Conservation (phyloP, 1,140 invertebrate genomes). For the Tetramorium simillimum region DNA sequence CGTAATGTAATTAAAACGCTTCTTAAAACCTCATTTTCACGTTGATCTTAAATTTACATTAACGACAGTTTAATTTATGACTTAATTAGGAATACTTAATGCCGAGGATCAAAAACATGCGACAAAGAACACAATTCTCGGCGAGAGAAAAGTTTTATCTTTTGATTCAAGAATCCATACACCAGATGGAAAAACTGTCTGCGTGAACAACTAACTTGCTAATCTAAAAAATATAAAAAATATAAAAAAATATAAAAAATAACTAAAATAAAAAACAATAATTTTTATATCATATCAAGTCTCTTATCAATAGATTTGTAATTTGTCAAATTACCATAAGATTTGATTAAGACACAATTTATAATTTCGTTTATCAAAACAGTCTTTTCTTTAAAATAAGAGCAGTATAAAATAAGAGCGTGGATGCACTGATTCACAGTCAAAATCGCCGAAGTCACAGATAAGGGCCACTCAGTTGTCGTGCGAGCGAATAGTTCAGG, state of each 20-base stretch:
- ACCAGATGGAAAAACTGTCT: not conserved
- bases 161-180: not conserved
- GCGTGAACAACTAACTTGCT: not conserved
- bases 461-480: not conserved
- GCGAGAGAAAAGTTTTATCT: not conserved
- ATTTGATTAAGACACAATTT: not conserved
- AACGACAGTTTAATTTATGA: not conserved
- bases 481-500: constrained; percentile 17
- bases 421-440: not conserved
- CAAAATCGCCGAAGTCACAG: constrained; percentile 12
- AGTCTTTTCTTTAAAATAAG: not conserved
- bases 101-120: not conserved
- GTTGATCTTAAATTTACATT: not conserved
- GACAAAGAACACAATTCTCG: not conserved
- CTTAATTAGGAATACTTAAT: constrained; percentile 7
- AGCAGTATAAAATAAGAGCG: not conserved
- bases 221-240: not conserved
- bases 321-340: not conserved
- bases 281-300: not conserved
- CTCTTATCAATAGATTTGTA: not conserved
- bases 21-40: not conserved
- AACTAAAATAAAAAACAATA: too few relatives aligned
- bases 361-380: not conserved
- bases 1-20: not conserved
- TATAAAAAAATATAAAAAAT: not conserved